phyloP scores from a whole-genome alignment of 2,113 vertebrate genomes.

The Spea multiplicata region DNA sequence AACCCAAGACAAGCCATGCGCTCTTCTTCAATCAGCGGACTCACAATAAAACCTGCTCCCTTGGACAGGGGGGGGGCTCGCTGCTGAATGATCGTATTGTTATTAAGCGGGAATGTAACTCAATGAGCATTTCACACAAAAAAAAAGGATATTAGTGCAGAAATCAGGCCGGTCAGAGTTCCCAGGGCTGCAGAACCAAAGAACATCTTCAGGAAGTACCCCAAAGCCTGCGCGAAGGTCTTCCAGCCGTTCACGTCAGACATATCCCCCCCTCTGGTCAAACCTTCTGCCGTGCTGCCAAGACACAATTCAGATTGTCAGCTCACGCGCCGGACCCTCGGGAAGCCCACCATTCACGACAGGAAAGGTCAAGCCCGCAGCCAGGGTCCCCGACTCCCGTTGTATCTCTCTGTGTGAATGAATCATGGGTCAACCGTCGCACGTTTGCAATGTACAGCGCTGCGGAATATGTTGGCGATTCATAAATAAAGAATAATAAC shows the following conservation, averaged over 20 bases:
- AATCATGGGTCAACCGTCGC: too few relatives aligned
- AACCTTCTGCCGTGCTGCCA: constrained; percentile 92
- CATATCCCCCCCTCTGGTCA: constrained; percentile 83
- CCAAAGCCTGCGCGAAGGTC: constrained; percentile 89
- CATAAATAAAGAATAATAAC: too few relatives aligned
- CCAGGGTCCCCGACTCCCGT: too few relatives aligned
- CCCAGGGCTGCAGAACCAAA: constrained; percentile 95
- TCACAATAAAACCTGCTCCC: constrained; percentile 5
- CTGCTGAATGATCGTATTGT: not conserved
- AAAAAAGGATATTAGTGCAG: constrained; percentile 90
- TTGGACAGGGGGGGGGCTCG: constrained; percentile 37
- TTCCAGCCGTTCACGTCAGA: constrained; percentile 88
- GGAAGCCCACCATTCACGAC: too few relatives aligned
- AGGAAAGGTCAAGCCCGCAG: too few relatives aligned
- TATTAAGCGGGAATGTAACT: not conserved
- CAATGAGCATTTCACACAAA: not conserved
- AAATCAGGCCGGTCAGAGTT: constrained; percentile 96
- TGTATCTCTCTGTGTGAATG: too few relatives aligned
- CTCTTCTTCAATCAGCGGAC: constrained; percentile 4
- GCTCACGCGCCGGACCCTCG: too few relatives aligned
- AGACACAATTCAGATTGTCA: not conserved
- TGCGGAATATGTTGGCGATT: too few relatives aligned
- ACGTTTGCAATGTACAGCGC: too few relatives aligned
- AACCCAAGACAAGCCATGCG: constrained; percentile 9
- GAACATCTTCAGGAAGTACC: constrained; percentile 98